A percentile compares a stretch with the other conserved stretches of the same genome.
Evolutionary conservation across 2,888 invertebrate genomes (phyloP).

Genomic region (Zeuzera pyrina): DNA sequence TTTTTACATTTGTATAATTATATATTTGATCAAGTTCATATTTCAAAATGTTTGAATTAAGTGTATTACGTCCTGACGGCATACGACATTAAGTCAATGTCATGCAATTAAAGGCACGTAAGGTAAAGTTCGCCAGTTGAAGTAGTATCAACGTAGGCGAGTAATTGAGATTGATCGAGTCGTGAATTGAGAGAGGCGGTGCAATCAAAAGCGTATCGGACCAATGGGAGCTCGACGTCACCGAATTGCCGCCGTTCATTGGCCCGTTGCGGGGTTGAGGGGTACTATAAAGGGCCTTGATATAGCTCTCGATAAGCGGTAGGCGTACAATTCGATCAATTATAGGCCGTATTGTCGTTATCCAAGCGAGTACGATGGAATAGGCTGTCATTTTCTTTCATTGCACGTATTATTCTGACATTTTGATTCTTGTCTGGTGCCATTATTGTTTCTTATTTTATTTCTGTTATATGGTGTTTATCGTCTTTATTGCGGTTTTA

Average conservation of each 20-base stretch:
- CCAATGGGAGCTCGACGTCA: conserved; percentile 50
- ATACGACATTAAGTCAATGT: too few relatives aligned
- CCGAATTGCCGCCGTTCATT: conserved; percentile 40
- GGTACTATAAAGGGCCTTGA: conserved; percentile 62
- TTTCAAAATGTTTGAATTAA: too few relatives aligned
- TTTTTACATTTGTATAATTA: too few relatives aligned
- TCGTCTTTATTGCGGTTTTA: neutral
- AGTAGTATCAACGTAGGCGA: conserved; percentile 43
- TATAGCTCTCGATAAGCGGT: conserved; percentile 64
- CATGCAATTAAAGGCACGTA: conserved; percentile 31
- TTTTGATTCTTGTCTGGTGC: conserved; percentile 12
- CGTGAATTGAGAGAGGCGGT: conserved; percentile 64
- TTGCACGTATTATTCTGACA: conserved; percentile 10
- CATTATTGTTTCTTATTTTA: neutral
- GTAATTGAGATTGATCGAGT: conserved; percentile 68
- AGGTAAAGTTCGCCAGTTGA: conserved; percentile 32
- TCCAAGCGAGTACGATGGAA: conserved; percentile 16
- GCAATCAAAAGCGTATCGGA: conserved; percentile 68
- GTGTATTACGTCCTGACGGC: too few relatives aligned
- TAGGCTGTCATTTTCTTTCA: conserved; percentile 17
- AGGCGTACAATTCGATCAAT: conserved; percentile 65
- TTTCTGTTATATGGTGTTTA: neutral
- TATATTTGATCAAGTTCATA: too few relatives aligned
- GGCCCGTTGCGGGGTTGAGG: conserved; percentile 53
- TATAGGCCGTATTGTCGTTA: conserved; percentile 41